Conservation (phyloP, 2,888 invertebrate species). For the Aphelenchoides bicaudatus region DNA sequence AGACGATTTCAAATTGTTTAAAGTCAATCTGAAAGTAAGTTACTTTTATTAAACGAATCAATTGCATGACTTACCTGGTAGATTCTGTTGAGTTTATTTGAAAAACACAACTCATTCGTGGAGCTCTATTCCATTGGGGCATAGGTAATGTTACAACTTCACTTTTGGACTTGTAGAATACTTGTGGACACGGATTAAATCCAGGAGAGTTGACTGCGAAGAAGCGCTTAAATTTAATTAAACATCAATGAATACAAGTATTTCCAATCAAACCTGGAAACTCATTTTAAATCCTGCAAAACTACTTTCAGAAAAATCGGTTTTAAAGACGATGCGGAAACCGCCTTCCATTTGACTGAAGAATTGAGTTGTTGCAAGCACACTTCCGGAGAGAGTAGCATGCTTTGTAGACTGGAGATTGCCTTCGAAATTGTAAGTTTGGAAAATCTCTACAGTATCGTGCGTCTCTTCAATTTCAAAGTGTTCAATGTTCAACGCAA, state of each 20-base stretch:
- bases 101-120: not conserved
- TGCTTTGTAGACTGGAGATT: constrained; percentile 24
- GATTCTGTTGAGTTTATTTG: not conserved
- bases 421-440: constrained; percentile 16
- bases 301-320: constrained; percentile 29
- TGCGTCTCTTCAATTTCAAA: constrained; percentile 29
- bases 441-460: constrained; percentile 31
- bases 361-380: constrained; percentile 23
- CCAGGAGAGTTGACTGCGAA: too few relatives aligned
- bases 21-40: too few relatives aligned
- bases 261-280: too few relatives aligned
- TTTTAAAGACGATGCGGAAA: constrained; percentile 27
- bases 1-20: too few relatives aligned
- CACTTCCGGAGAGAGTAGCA: constrained; percentile 19
- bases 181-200: too few relatives aligned
- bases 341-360: constrained; percentile 36
- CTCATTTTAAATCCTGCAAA: constrained; percentile 32
- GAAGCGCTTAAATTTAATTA: not conserved
- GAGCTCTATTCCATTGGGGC: not conserved
- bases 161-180: too few relatives aligned
- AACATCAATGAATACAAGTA: too few relatives aligned
- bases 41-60: too few relatives aligned
- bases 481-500: constrained; percentile 25
- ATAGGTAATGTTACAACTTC: too few relatives aligned
- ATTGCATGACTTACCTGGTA: too few relatives aligned